Evolutionary conservation across 92 coral and sea anemone species (phyloP).

Genomic region (Chrysogorgia sp.): DNA sequence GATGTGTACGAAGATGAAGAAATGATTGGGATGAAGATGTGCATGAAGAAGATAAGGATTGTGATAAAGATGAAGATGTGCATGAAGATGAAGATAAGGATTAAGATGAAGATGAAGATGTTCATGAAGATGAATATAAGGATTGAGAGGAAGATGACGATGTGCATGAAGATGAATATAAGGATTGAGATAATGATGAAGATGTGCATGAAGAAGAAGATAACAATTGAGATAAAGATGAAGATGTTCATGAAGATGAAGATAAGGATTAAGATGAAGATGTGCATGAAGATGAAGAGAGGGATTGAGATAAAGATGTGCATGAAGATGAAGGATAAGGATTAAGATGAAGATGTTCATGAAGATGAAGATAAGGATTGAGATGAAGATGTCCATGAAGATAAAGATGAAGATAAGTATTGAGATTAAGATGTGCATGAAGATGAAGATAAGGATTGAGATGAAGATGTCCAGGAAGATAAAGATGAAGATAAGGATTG

Average conservation of each 20-base stretch:
- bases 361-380: neutral
- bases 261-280: neutral
- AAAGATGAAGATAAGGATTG: neutral
- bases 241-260: neutral
- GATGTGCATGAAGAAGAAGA: neutral
- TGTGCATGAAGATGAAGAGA: neutral
- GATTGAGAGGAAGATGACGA: neutral
- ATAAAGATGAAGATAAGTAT: neutral
- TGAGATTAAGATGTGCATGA: neutral
- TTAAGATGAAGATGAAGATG: neutral
- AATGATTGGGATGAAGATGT: too few species aligned
- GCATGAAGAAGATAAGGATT: neutral
- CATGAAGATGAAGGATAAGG: neutral
- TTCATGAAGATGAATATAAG: neutral
- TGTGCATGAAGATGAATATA: neutral
- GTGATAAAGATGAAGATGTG: neutral
- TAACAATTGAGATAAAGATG: neutral
- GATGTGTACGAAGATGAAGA: neutral
- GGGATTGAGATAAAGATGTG: neutral
- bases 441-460: neutral
- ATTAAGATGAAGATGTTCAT: too few species aligned
- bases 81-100: neutral
- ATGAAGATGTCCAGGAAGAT: neutral
- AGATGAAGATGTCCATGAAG: neutral
- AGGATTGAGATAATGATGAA: neutral